These are phyloP conservation scores for Drosophila kanapiae DNA, from an alignment of 1,140 invertebrate genomes.

Conservation along the genomic window DNA sequence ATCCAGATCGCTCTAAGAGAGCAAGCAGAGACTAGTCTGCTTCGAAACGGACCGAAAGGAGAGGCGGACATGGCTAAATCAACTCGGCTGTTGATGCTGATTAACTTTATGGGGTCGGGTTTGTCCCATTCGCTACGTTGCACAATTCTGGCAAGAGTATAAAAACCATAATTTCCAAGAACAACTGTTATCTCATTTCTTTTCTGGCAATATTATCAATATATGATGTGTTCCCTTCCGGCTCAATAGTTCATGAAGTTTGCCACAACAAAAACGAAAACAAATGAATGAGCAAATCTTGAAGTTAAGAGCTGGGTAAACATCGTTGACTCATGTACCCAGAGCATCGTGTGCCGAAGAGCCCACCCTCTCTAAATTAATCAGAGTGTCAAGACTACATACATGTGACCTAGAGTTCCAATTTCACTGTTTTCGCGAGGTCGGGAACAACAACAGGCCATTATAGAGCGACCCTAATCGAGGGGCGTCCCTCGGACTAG, in stretches of 20 bases:
- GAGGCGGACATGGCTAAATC: neutral
- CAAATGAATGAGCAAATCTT: neutral
- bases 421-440: slow-evolving; percentile 32
- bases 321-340: neutral
- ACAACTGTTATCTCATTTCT: neutral
- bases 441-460: slow-evolving; percentile 28
- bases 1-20: too few relatives aligned
- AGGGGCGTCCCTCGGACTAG: slow-evolving; percentile 65
- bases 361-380: neutral
- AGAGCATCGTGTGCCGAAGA: neutral
- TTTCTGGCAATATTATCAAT: neutral
- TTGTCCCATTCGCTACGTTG: neutral
- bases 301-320: neutral
- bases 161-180: too few relatives aligned
- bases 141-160: neutral
- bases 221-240: neutral
- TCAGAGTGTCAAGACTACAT: neutral
- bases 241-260: neutral
- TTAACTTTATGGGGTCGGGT: neutral
- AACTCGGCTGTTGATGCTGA: neutral
- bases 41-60: too few relatives aligned
- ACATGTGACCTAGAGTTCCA: slow-evolving; percentile 4
- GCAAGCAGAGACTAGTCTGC: too few relatives aligned
- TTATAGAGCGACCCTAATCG: slow-evolving; percentile 4
- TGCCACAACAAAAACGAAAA: neutral